Evolutionary conservation across 2,888 invertebrate species (phyloP).

Genomic region (Chaitophorus viminalis): DNA sequence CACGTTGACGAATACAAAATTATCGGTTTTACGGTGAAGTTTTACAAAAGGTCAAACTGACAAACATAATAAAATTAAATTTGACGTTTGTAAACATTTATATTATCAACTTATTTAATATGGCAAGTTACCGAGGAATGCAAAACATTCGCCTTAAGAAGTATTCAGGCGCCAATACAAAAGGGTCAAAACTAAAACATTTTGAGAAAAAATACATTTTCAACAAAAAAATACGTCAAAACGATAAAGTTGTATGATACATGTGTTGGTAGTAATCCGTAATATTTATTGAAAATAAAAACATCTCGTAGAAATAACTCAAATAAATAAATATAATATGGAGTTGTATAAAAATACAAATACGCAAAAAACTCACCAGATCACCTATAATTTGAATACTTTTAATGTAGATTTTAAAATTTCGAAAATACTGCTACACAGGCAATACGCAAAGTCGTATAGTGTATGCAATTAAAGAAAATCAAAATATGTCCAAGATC

Average conservation of each 20-base stretch:
- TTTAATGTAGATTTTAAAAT: too few species aligned
- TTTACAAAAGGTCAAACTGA: background rate
- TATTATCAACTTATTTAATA: background rate
- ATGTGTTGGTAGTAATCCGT: background rate
- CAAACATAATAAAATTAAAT: background rate
- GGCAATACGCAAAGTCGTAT: too few species aligned
- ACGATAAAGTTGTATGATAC: background rate
- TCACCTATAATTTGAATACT: too few species aligned
- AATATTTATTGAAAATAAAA: background rate
- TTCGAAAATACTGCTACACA: too few species aligned
- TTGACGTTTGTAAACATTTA: background rate
- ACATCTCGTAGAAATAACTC: background rate
- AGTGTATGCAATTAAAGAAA: too few species aligned
- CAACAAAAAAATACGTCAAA: background rate
- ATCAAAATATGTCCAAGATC: too few species aligned
- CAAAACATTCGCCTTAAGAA: background rate
- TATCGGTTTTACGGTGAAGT: background rate
- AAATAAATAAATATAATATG: background rate
- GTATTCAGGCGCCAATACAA: background rate
- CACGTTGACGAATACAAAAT: background rate
- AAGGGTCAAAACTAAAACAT: background rate
- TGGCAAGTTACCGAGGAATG: background rate
- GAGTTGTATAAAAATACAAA: too few species aligned
- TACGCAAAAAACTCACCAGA: too few species aligned
- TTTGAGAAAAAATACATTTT: background rate